These are phyloP conservation scores for Sinocyclocheilus maitianheensis DNA, from an alignment of 2,113 vertebrate species.

Conservation along the genomic window DNA sequence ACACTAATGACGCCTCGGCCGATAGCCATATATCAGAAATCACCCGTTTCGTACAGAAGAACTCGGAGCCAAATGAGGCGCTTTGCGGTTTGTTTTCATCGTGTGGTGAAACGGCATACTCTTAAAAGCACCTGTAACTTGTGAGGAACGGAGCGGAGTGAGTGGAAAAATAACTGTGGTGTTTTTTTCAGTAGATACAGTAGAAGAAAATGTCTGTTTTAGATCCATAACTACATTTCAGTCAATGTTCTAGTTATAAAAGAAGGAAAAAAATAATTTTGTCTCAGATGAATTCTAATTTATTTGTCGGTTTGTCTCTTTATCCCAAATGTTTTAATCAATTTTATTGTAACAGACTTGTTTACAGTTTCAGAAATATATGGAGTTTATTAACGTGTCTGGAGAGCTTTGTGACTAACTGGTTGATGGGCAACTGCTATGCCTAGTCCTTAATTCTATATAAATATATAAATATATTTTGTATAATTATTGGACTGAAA, in stretches of 20 bases:
- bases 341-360: constrained; percentile 67
- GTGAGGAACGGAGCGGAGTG: constrained; percentile 38
- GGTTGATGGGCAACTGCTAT: constrained; percentile 64
- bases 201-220: constrained; percentile 67
- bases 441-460: constrained; percentile 68
- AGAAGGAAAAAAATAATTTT: constrained; percentile 50
- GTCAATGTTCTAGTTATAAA: constrained; percentile 67
- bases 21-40: constrained; percentile 53
- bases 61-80: constrained; percentile 58
- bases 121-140: constrained; percentile 62
- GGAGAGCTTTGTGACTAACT: constrained; percentile 63
- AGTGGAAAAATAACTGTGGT: constrained; percentile 58
- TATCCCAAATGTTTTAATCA: constrained; percentile 68
- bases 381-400: constrained; percentile 67
- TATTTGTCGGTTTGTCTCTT: constrained; percentile 63
- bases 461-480: constrained; percentile 72
- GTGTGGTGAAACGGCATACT: constrained; percentile 59
- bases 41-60: constrained; percentile 47
- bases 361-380: constrained; percentile 70
- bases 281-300: constrained; percentile 65
- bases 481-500: constrained; percentile 68
- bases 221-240: constrained; percentile 66
- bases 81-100: constrained; percentile 57
- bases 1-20: constrained; percentile 39
- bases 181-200: constrained; percentile 65